Evolutionary conservation across 2,113 vertebrate species (phyloP), one percentile per base, ranked within the genome.

Genomic region (Boleophthalmus pectinirostris): DNA sequence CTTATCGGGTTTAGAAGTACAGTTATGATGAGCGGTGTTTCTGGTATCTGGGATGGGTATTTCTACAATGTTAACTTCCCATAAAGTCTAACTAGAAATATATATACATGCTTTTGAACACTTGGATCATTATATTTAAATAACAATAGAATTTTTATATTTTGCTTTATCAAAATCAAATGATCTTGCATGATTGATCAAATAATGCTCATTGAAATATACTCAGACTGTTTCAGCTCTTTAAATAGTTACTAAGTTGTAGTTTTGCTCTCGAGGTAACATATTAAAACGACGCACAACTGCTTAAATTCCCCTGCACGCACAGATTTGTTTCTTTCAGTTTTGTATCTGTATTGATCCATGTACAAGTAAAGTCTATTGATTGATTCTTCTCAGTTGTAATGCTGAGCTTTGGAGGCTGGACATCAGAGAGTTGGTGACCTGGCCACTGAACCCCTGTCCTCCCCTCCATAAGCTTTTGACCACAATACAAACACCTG

Each of bases 21-120:
- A 45, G 78, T 71, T 75, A 54, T 81, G 60, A 63, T 63, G 82
- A 86, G 60, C 73, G 79, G 69, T 51, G 57, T 81, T 85, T 82
- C 79, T 83, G 90, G 78, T 87, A 74, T 85, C 75, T 73, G 78
- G 83, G 83, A 87, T 79, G 85, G 78, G 82, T 81, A 61, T 77
- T 84, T 88, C 72, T 81, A 68, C 72, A 29, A 64, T 29, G 60
- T 76, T 66, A 77, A 84, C 81, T 90, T 88, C 83, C 85, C 80
- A 80, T 79, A 88, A 90, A 74, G 68, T 79, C 64, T 51, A 33
- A 64, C 51, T 58, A 58, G 29, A 58, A 29, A 6, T 5, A 29
- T 75, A 57, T 47, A 24, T 16, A 12, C 23, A n/a, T 54, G 6
- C 14, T 60, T 23, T 5, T 60, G 24, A 23, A 2, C 23, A 7